Percentiles rank a stretch among this genome's conserved stretches.
phyloP scores from a whole-genome alignment of 2,888 invertebrate genomes.

The Athrips mouffetella region DNA sequence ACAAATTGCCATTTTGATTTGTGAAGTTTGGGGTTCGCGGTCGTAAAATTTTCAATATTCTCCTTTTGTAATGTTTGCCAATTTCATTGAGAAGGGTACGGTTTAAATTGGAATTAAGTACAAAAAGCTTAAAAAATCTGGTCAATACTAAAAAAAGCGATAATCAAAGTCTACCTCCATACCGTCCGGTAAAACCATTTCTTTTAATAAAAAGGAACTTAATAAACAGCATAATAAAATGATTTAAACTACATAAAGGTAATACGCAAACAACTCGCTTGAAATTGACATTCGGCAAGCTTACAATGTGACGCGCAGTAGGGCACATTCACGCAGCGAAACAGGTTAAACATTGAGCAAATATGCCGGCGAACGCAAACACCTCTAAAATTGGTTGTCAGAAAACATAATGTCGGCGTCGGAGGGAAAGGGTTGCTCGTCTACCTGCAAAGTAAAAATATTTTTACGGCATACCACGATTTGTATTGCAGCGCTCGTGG shows the following conservation, averaged over 20 bases:
- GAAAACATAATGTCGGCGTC: conserved; percentile 63
- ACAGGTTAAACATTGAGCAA: conserved; percentile 34
- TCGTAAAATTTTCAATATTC: conserved; percentile 22
- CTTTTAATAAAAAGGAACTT: neutral
- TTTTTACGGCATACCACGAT: too few relatives aligned
- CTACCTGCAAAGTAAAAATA: conserved; percentile 24
- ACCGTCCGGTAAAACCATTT: too few relatives aligned
- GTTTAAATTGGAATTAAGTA: neutral
- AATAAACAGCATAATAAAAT: neutral
- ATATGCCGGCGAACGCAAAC: conserved; percentile 45
- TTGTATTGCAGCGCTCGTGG: neutral
- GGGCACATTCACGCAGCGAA: conserved; percentile 13
- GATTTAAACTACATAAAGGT: neutral
- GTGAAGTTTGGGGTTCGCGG: conserved; percentile 25
- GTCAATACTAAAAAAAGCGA: too few relatives aligned
- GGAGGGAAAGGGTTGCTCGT: conserved; percentile 57
- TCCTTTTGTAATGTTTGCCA: neutral
- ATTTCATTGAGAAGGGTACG: too few relatives aligned
- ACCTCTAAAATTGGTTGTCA: conserved; percentile 67
- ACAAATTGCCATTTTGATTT: conserved; percentile 35
- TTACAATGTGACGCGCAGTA: conserved; percentile 5
- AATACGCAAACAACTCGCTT: neutral
- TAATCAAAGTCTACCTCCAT: too few relatives aligned
- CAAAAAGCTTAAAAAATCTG: too few relatives aligned
- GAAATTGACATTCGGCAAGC: neutral